Conservation (phyloP, 2,113 vertebrate species). For the Macheiramphus alcinus region DNA sequence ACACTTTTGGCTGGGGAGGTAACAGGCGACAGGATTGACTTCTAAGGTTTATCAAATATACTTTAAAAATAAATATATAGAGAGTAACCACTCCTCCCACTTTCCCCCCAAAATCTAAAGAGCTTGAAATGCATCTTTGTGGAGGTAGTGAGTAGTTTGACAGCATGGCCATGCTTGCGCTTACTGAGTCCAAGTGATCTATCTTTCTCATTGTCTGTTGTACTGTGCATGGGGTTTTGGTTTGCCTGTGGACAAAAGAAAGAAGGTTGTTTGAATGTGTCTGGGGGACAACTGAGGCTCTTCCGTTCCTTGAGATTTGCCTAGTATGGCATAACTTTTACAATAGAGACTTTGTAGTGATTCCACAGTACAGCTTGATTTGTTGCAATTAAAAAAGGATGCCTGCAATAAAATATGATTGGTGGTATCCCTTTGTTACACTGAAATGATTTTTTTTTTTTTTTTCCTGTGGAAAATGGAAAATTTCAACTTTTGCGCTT, state of each 20-base stretch:
- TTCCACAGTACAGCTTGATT: not conserved
- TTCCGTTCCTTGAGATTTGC: not conserved
- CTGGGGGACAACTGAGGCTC: not conserved
- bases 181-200: not conserved
- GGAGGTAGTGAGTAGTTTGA: not conserved
- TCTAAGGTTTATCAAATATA: not conserved
- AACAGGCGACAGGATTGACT: not conserved
- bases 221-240: not conserved
- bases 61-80: not conserved
- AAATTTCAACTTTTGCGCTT: not conserved
- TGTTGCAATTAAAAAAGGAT: conserved; percentile 16
- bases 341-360: not conserved
- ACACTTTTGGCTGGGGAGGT: not conserved
- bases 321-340: not conserved
- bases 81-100: not conserved
- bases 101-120: not conserved
- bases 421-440: not conserved
- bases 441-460: not conserved
- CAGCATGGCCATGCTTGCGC: not conserved
- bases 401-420: not conserved
- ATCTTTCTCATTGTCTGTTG: not conserved
- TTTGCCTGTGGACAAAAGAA: not conserved
- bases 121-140: not conserved
- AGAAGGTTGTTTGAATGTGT: not conserved
- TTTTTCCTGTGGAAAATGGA: not conserved